Base-by-base conservation (phyloP, 2,113 vertebrate genomes). In the Motacilla tschutschensis region DNA sequence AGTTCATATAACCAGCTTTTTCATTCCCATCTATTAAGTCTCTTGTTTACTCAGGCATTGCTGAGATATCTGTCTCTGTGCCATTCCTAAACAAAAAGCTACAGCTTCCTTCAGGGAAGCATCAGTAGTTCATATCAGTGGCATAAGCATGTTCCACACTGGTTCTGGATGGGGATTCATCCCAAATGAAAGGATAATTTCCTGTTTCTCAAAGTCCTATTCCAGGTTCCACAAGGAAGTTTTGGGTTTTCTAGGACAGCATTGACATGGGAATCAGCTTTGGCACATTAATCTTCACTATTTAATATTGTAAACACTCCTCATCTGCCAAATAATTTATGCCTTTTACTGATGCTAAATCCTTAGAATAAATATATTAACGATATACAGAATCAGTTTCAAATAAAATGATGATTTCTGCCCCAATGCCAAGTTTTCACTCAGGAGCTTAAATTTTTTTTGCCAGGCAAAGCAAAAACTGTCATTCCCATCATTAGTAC, bases 281-380 rank as follows among this genome's bases (percentile, higher is more conserved):
- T 89, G 76, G 38, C 58, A 65, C 22, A 41, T 75, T 50, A 91
- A 65, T 21, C 25, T 75, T 65, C 3, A 0, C 28, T 58, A 41
- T 33, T 85, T 75, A 66, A 53, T 31, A 26, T 44, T 64, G 33
- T 19, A 84, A 90, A 84, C 18, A 18, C 22, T 70, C 31, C 29
- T 69, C 54, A 35, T 65, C 58, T 69, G 69, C 62, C 85, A 87
- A 41, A 47, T 53, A 67, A 83, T 81, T 88, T 71, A 35, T 50
- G 28, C 25, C 31, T 88, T 73, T 81, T 70, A 64, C 38, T 80
- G 76, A 66, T 38, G 17, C 3, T 64, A 80, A 87, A 88, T 82
- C 87, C n/a, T 85, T 85, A 70, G 36, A 84, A 85, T 31, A 88
- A 95, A 74, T 25, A 44, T 46, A 84, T 80, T 88, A 93, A 83